Evolutionary conservation across 2,888 invertebrate genomes (phyloP), one percentile per base, ranked within the genome.

Genomic region (Harpalus rubripes): DNA sequence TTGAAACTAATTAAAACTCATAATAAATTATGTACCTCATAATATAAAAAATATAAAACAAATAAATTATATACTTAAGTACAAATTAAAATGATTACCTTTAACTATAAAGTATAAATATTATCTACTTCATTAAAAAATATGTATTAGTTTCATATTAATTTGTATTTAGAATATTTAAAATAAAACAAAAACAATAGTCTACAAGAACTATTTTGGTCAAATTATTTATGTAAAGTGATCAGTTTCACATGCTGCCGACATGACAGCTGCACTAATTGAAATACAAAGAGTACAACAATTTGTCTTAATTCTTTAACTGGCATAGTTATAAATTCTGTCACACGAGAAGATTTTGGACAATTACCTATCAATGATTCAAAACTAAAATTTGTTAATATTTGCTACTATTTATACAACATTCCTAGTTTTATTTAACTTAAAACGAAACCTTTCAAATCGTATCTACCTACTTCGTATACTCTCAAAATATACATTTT

Each of bases 121-220:
- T 12, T 15, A 32, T 16, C 16, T 65, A 81, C 26, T 52, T 82
- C 58, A 82, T 82, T 82, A 82, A 82, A 82, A 82, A 82, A 82
- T 82, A 82, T 82, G 82, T 82, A 82, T 58, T 82, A 82, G 74
- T 74, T 82, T 32, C 26, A 52, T 79, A 32, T 26, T 22, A 78
- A 22, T 56, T 79, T 79, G 12, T 41, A 80, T 15, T 80, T 80
- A 80, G 39, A 80, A 18, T 80, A 61, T 80, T 61, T 61, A 15
- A 80, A 16, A 61, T 61, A 80, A 80, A 32, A 79, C 16, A 79
- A 79, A 59, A 61, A 79, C 18, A 59, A 80, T 61, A 3, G 63
- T 80, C 41, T 80, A 80, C 32, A 80, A 61, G 58, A 80, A 56
- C 44, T 59, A 58, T 22, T 59, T 82, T 82, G 74, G 82, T 82